A percentile compares a stretch with the other conserved stretches of the same genome.
These are phyloP conservation scores for Austrofundulus limnaeus DNA, from an alignment of 2,113 vertebrate species.

Conservation along the genomic window DNA sequence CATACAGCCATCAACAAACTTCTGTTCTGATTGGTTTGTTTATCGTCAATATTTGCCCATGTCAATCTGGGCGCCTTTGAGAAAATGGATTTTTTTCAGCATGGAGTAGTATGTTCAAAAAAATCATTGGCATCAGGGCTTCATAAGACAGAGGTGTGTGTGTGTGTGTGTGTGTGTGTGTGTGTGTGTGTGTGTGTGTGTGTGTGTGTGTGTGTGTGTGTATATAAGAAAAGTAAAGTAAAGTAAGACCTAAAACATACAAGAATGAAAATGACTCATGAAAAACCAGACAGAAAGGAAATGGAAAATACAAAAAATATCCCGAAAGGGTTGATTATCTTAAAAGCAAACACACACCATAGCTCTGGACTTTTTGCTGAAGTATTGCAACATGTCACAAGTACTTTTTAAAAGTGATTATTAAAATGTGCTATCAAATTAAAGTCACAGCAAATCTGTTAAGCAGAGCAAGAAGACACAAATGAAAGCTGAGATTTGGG, in stretches of 20 bases:
- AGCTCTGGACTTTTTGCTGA: constrained; percentile 27
- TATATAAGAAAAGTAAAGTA: too few species aligned
- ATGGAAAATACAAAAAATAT: constrained; percentile 21
- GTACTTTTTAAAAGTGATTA: constrained; percentile 39
- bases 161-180: too few species aligned
- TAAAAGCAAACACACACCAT: constrained; percentile 12
- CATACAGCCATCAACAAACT: constrained; percentile 43
- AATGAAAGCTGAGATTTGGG: constrained; percentile 12
- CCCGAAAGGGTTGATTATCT: constrained; percentile 15
- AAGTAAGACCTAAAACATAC: background rate
- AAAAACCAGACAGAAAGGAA: constrained; percentile 6
- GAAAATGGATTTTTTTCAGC: constrained; percentile 73
- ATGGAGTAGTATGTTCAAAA: constrained; percentile 61
- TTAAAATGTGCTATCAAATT: constrained; percentile 30
- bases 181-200: too few species aligned
- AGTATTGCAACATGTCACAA: constrained; percentile 23
- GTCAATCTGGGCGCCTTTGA: constrained; percentile 67
- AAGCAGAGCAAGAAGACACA: background rate
- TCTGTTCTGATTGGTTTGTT: constrained; percentile 69
- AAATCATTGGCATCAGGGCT: constrained; percentile 48
- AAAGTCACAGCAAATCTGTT: constrained; percentile 11
- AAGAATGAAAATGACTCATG: constrained; percentile 14
- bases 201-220: too few species aligned
- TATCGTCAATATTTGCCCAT: constrained; percentile 75
- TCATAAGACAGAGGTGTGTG: constrained; percentile 11